phyloP scores from a whole-genome alignment of 2,797 vertebrate species.

The Erithacus rubecula region DNA sequence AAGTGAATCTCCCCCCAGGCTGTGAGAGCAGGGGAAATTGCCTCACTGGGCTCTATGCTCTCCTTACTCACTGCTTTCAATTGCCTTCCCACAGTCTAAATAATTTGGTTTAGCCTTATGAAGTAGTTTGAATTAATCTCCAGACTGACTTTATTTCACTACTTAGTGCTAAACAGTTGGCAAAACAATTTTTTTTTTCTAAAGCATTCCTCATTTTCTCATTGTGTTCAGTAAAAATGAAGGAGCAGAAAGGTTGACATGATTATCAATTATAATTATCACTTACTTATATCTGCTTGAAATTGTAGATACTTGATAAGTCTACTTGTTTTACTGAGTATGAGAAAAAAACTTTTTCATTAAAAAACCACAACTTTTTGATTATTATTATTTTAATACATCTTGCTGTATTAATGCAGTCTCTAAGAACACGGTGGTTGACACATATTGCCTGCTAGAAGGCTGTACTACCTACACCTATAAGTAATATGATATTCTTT shows the following conservation, averaged over 20 bases:
- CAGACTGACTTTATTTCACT: background rate
- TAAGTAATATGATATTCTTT: background rate
- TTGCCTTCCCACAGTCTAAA: background rate
- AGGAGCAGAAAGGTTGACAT: background rate
- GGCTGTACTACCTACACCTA: background rate
- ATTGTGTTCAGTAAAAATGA: background rate
- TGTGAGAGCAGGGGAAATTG: background rate
- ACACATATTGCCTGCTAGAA: background rate
- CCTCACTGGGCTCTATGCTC: fast-evolving
- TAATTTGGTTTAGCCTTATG: slow-evolving; percentile 7
- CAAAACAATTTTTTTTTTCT: background rate
- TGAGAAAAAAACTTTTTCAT: background rate
- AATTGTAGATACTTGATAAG: background rate
- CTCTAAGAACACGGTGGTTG: background rate
- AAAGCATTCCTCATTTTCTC: background rate
- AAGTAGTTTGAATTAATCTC: slow-evolving; percentile 19
- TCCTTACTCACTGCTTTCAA: background rate
- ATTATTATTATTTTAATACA: background rate
- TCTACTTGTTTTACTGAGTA: background rate
- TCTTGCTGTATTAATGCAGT: background rate
- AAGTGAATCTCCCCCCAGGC: background rate
- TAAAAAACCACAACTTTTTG: background rate
- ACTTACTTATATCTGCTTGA: background rate
- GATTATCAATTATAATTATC: background rate
- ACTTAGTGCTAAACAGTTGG: background rate